Evolutionary conservation across 2,888 invertebrate genomes (phyloP).

Genomic region (Diadegma fenestrale): DNA sequence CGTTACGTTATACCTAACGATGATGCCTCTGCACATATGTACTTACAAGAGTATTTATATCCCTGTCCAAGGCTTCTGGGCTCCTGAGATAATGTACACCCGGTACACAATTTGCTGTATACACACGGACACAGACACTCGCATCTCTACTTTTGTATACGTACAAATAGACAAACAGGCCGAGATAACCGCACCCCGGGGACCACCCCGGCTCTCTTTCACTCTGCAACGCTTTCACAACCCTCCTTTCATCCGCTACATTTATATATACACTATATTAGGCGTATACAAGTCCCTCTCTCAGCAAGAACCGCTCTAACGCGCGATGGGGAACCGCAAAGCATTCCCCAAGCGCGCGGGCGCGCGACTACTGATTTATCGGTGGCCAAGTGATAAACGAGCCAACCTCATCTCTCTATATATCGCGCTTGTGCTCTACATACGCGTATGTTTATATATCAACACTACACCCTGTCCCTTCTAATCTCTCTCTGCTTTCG

Average conservation of each 20-base stretch:
- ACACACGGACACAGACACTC: not conserved
- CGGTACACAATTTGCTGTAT: slow-evolving; percentile 74
- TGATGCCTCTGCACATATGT: slow-evolving; percentile 61
- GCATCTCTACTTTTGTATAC: slow-evolving; percentile 1
- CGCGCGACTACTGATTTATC: slow-evolving; percentile 81
- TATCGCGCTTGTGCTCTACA: slow-evolving; percentile 62
- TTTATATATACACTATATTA: slow-evolving; percentile 52
- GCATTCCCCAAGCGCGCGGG: slow-evolving; percentile 74
- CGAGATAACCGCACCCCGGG: slow-evolving; percentile 83
- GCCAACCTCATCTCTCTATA: slow-evolving; percentile 79
- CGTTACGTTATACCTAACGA: slow-evolving; percentile 45
- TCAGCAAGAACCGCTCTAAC: slow-evolving; percentile 79
- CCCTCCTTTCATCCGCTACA: slow-evolving; percentile 47
- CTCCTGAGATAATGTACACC: slow-evolving; percentile 81
- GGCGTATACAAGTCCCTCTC: slow-evolving; percentile 69
- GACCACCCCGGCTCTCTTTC: slow-evolving; percentile 67
- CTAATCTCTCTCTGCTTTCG: slow-evolving; percentile 4
- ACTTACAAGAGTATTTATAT: slow-evolving; percentile 76
- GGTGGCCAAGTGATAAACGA: slow-evolving; percentile 82
- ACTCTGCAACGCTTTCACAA: slow-evolving; percentile 38
- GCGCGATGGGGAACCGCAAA: slow-evolving; percentile 83
- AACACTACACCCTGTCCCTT: slow-evolving; percentile 21
- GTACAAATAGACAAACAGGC: slow-evolving; percentile 56
- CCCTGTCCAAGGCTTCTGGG: slow-evolving; percentile 72
- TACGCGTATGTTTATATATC: slow-evolving; percentile 35